Percentiles rank a stretch among this genome's conserved stretches.
Evolutionary conservation across 2,113 vertebrate species (phyloP).

Genomic region (Ginglymostoma cirratum): DNA sequence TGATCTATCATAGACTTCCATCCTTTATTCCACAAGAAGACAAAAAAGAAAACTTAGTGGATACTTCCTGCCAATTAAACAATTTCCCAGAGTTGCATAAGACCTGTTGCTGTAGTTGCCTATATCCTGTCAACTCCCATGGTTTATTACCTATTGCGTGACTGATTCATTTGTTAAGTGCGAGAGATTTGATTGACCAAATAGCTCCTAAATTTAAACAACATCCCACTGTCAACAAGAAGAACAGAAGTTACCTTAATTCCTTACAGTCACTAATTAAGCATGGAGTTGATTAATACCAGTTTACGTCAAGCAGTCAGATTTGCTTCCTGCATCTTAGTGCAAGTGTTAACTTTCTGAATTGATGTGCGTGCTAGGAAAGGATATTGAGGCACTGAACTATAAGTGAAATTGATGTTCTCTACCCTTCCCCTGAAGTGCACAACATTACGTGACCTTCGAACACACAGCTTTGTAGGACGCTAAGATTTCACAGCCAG

Average conservation of each 20-base stretch:
- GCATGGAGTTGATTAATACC: background rate
- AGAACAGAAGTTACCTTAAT: background rate
- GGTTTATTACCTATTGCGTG: background rate
- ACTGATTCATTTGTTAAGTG: background rate
- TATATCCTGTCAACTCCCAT: background rate
- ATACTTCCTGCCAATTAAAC: background rate
- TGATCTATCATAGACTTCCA: background rate
- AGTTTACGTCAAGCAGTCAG: background rate
- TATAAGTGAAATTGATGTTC: constrained; percentile 13
- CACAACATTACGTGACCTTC: background rate
- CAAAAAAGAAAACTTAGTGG: background rate
- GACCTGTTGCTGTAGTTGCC: background rate
- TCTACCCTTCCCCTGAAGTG: background rate
- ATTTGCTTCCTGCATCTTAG: background rate
- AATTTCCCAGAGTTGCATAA: background rate
- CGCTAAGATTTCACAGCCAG: background rate
- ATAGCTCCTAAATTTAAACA: background rate
- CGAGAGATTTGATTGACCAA: background rate
- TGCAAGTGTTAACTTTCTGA: background rate
- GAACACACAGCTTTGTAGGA: background rate
- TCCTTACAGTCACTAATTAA: background rate
- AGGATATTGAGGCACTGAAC: background rate
- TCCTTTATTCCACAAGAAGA: background rate
- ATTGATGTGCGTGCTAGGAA: background rate
- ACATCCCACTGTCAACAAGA: background rate